Percentiles rank a stretch among this genome's conserved stretches.
phyloP scores from a whole-genome alignment of 1,140 invertebrate species.

The Hylaeus volcanicus region DNA sequence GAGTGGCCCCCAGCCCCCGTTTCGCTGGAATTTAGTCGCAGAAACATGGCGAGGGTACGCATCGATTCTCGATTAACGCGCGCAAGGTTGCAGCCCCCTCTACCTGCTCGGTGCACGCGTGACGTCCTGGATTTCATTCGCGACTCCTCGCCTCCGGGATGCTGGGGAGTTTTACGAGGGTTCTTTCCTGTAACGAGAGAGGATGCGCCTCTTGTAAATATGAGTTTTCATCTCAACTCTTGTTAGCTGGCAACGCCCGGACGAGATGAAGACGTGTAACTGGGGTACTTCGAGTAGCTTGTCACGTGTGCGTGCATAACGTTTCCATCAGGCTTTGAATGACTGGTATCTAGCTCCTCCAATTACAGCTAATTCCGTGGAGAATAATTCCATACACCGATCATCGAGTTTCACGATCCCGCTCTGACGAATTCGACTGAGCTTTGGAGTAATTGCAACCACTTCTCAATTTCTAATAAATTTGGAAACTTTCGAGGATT shows the following conservation, averaged over 20 bases:
- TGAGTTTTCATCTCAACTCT: neutral
- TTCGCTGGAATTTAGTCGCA: neutral
- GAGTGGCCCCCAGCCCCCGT: neutral
- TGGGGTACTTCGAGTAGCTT: too few species aligned
- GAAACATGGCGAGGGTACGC: slow-evolving; percentile 1
- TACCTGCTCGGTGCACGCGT: neutral
- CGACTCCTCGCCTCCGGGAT: neutral
- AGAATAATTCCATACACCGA: too few species aligned
- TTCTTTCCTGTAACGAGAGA: slow-evolving; percentile 3
- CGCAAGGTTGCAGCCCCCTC: neutral
- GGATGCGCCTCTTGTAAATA: slow-evolving; percentile 5
- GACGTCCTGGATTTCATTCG: slow-evolving; percentile 5
- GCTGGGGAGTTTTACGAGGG: neutral
- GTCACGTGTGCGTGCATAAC: too few species aligned
- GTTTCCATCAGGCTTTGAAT: too few species aligned
- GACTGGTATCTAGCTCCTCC: too few species aligned
- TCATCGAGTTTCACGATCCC: too few species aligned
- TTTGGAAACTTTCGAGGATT: too few species aligned
- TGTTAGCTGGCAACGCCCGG: neutral
- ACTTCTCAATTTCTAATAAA: too few species aligned
- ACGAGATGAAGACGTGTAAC: too few species aligned
- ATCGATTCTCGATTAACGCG: slow-evolving; percentile 13
- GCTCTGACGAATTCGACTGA: too few species aligned
- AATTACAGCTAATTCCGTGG: too few species aligned
- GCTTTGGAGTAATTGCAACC: too few species aligned